phyloP scores from a whole-genome alignment of 1,140 invertebrate genomes.

The Hyphantria cunea region DNA sequence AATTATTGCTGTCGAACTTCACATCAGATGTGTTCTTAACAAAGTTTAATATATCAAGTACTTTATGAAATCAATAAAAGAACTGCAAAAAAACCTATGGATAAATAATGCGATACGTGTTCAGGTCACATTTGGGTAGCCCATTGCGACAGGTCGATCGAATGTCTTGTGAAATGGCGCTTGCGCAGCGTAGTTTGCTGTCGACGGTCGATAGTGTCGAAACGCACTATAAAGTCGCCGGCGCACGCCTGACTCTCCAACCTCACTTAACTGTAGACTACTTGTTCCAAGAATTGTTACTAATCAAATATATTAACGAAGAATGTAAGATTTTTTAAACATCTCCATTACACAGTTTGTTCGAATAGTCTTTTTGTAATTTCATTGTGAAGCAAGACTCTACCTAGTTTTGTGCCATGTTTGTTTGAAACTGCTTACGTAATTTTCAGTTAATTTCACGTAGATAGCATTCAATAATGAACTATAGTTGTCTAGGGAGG shows the following conservation, averaged over 20 bases:
- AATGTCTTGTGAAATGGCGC: slow-evolving; percentile 77
- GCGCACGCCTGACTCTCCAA: slow-evolving; percentile 52
- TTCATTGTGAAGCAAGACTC: slow-evolving; percentile 17
- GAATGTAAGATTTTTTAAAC: too few relatives aligned
- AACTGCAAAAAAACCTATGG: neutral
- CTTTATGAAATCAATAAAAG: too few relatives aligned
- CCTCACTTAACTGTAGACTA: slow-evolving; percentile 34
- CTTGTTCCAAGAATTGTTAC: neutral
- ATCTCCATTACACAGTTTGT: too few relatives aligned
- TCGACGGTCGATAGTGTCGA: slow-evolving; percentile 65
- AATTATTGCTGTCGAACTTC: too few relatives aligned
- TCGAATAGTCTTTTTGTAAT: neutral
- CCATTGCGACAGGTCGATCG: slow-evolving; percentile 77
- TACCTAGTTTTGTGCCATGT: slow-evolving; percentile 5
- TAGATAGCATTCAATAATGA: slow-evolving; percentile 33
- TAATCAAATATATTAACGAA: too few relatives aligned
- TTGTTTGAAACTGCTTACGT: slow-evolving; percentile 36
- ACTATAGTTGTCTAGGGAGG: slow-evolving; percentile 12
- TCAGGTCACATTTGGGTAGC: slow-evolving; percentile 80
- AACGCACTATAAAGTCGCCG: slow-evolving; percentile 64
- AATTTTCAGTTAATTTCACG: slow-evolving; percentile 42
- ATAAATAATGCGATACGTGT: slow-evolving; percentile 71
- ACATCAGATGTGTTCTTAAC: too few relatives aligned
- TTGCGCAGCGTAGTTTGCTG: slow-evolving; percentile 74
- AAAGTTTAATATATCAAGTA: too few relatives aligned